Base-by-base conservation (phyloP, 2,797 vertebrate genomes). In the Anisognathus igniventris region DNA sequence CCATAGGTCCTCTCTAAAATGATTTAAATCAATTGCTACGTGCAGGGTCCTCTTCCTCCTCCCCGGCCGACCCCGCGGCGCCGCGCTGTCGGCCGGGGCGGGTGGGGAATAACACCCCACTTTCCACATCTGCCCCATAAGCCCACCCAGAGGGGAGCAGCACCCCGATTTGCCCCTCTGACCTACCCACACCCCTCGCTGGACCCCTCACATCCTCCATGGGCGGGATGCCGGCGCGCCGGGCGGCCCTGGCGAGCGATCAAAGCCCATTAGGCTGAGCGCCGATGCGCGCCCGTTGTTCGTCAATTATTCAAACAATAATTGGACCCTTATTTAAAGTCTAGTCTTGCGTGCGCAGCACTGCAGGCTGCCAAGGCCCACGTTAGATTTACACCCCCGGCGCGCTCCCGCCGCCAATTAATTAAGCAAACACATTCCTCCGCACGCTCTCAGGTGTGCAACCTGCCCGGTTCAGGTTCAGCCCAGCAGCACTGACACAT, bases 321-420 rank as follows among this genome's bases (percentile, higher is more conserved):
- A 96, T 97, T 93, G 88, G 96, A 97, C 97, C 97, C 97, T 98
- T 98, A 98, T 98, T 98, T 98, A 98, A 98, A 98, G 98, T 97
- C 97, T 97, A 97, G 97, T 97, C 97, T 98, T 96, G 97, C 97
- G 86, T 93, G 71, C 60, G 31, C 92, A 15, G 89, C 92, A 64
- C 92, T 96, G 96, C 93, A 91, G 96, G 92, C 97, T 96, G 95
- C 97, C 86, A 82, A 94, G 96, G 94, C 92, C 95, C 91, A 17
- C 84, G 56, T 90, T 93, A 96, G 96, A 94, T 95, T 96, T 93
- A 97, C 96, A 82, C 62, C 78, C 90, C 92, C 95, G 60, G 93
- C 86, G 45, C 77, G 74, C 91, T 96, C 96, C 92, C 87, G 81
- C 25, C 83, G 95, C 87, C 97, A 96, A 97, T 98, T 98, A 97